Evolutionary conservation across 2,113 vertebrate species (phyloP).

Genomic region (Cynopterus brachyotis): DNA sequence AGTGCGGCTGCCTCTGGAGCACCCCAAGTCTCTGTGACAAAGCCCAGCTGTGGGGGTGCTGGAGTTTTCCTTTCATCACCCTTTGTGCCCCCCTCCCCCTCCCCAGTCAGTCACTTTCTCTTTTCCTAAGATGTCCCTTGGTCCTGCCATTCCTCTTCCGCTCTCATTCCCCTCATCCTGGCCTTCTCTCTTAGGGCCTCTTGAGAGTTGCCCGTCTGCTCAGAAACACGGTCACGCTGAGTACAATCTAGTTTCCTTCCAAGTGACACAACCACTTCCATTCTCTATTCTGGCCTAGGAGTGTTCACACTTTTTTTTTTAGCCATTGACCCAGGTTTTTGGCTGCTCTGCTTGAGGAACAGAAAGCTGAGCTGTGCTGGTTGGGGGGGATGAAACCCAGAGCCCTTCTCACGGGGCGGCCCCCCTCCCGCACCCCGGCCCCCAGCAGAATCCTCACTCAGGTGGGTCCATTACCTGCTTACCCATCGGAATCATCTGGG

Average conservation of each 20-base stretch:
- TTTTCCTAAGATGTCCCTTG: neutral
- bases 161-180: neutral
- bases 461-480: neutral
- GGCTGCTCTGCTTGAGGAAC: neutral
- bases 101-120: neutral
- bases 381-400: neutral
- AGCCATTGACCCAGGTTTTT: neutral
- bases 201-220: neutral
- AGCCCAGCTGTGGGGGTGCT: neutral
- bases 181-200: neutral
- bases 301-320: neutral
- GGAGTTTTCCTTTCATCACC: neutral
- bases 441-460: neutral
- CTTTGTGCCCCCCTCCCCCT: fast-evolving
- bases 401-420: too few relatives aligned
- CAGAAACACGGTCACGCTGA: neutral
- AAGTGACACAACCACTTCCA: neutral
- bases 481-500: neutral
- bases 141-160: neutral
- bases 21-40: fast-evolving
- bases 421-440: too few relatives aligned
- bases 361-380: neutral
- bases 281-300: neutral
- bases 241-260: neutral
- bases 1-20: neutral